Base-by-base conservation (phyloP, 2,797 vertebrate species). In the Acipenser oxyrinchus region DNA sequence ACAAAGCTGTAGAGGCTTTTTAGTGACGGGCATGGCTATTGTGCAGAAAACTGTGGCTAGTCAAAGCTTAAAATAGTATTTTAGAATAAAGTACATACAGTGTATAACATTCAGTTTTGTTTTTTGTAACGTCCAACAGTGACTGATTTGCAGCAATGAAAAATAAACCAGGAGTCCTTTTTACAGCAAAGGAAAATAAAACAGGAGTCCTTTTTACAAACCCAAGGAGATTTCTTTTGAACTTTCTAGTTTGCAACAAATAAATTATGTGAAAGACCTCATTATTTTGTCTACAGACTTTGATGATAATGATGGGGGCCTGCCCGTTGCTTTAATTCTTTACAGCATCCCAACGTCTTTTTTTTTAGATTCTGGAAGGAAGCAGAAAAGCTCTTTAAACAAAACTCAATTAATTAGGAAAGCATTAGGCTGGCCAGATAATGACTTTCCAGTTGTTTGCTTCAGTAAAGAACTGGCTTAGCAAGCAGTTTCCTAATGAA, bases 401-500 rank as follows among this genome's bases (percentile, higher is more conserved):
- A 66, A 1, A 60, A 13, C 60, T 12, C 23, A 49, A 58, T 4
- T 7, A 23, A 37, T 49, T 50, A 48, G 49, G 10, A 67, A 52
- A 67, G 15, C 57, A 60, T 50, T 60, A 13, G 49, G 59, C 59
- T 51, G 66, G 57, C 49, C 15, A 49, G 13, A 49, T 67, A 50
- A 12, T 37, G 37, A 37, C 37, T 37, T 37, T 37, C 37, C 37
- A 37, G 37, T 37, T 37, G 37, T 37, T 23, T 10, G 66, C 49
- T 49, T 37, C 18, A 52, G n/a, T 37, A 37, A 49, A 59, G 23
- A 50, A 12, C 50, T 66, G 48, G 57, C 57, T 65, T 37, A 65
- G 64, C 51, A 65, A 65, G 52, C 57, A 23, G 6, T n/a, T 57
- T 57, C 52, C 52, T 60, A 66, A 60, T 60, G 65, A 66, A 60